A percentile compares a stretch with the other conserved stretches of the same genome.
phyloP scores from a whole-genome alignment of 1,140 invertebrate genomes.

The Episyrphus balteatus region DNA sequence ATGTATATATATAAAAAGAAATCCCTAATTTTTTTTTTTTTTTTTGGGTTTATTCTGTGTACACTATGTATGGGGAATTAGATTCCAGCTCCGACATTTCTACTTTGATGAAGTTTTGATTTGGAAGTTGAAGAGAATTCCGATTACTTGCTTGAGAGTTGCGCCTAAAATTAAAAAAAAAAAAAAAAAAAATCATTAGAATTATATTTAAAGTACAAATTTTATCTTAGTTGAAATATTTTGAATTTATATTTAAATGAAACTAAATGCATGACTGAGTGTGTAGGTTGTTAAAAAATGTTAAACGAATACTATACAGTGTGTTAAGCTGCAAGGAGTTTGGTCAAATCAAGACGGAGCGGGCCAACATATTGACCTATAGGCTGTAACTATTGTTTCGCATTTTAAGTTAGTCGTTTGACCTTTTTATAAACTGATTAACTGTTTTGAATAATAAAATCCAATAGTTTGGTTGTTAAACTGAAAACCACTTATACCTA shows the following conservation, averaged over 20 bases:
- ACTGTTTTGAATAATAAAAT: too few species aligned
- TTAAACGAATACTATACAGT: too few species aligned
- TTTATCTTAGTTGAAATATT: neutral
- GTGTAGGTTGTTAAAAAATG: too few species aligned
- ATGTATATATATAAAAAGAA: neutral
- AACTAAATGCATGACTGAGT: too few species aligned
- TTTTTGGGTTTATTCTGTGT: constrained; percentile 16
- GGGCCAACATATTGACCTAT: too few species aligned
- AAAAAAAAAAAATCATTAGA: constrained; percentile 1
- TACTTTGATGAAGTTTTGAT: constrained; percentile 27
- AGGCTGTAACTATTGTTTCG: too few species aligned
- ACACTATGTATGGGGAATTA: constrained; percentile 18
- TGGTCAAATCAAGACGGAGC: too few species aligned
- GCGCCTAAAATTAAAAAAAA: constrained; percentile 17
- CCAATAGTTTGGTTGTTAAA: too few species aligned
- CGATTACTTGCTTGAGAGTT: constrained; percentile 16
- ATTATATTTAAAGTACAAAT: neutral
- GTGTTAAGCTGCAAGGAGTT: too few species aligned
- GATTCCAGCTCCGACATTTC: constrained; percentile 25
- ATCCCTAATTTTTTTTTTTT: neutral
- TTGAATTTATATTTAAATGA: neutral
- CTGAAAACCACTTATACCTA: too few species aligned
- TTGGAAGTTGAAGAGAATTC: constrained; percentile 16
- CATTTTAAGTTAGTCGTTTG: too few species aligned
- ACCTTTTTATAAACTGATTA: too few species aligned